Evolutionary conservation across 2,113 vertebrate genomes (phyloP), one percentile per base, ranked within the genome.

Genomic region (Patagioenas fasciata): DNA sequence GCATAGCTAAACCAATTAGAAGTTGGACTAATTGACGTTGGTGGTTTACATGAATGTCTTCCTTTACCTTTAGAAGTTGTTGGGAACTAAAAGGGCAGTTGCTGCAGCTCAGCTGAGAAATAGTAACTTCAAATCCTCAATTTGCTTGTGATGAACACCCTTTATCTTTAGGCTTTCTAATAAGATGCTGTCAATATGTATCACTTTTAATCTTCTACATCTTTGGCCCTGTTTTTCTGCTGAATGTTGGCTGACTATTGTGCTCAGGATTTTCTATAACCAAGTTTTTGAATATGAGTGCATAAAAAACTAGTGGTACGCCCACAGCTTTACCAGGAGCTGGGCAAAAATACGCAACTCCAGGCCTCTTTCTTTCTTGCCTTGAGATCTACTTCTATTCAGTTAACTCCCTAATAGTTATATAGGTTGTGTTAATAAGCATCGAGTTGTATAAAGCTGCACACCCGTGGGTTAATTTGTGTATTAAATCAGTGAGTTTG

Each of bases 91-190:
- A 90, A 83, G 28, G 40, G 15, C n/a, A 42, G 31, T 58, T 58
- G 32, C 44, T 75, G 36, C 44, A 65, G 25, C 32, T 93, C 44
- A 75, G 21, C 32, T 86, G 71, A 95, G 67, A 83, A 80, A 66
- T 18, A 15, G 47, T 83, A 48, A 15, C 51, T 92, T 93, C 80
- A 86, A 51, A 77, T 78, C 42, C 47, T 82, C 78, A 66, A 86
- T 90, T 83, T 96, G 31, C 80, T 62, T 86, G 51, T 80, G 73
- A 91, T 79, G 51, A 87, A 42, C 83, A 78, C 29, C 12, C 80
- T 92, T 93, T 90, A 60, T 71, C 65, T 56, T 75, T 61, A 65
- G 67, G 34, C 34, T 90, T 83, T 94, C 88, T 88, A 40, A 71
- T 88, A 64, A 60, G 69, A 71, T 26, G 32, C 29, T 83, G 64